These are phyloP conservation scores for Mythimna ferrago DNA, from an alignment of 2,888 invertebrate species.

Conservation along the genomic window DNA sequence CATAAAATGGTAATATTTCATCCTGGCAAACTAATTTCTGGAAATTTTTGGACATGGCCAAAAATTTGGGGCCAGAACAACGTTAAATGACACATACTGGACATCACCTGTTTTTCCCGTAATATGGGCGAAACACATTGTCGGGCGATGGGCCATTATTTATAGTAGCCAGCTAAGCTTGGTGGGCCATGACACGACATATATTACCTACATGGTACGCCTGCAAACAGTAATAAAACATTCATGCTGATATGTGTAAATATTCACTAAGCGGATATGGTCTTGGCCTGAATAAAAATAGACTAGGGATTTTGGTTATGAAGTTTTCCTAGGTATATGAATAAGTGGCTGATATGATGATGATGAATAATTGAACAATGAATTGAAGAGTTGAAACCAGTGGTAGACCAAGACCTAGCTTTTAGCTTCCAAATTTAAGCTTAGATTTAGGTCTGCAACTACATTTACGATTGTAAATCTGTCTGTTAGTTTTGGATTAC, in stretches of 20 bases:
- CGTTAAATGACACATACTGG: conserved; percentile 29
- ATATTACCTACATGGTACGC: conserved; percentile 46
- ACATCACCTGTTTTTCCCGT: conserved; percentile 34
- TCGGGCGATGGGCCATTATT: conserved; percentile 43
- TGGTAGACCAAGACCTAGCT: too few relatives aligned
- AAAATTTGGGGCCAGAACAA: conserved; percentile 3
- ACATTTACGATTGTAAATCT: too few relatives aligned
- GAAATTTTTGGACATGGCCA: conserved; percentile 1
- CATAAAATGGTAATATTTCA: conserved; percentile 9
- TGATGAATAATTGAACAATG: too few relatives aligned
- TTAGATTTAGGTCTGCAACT: too few relatives aligned
- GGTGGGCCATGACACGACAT: conserved; percentile 41
- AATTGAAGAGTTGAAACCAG: too few relatives aligned
- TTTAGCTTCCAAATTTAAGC: too few relatives aligned
- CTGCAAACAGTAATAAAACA: conserved; percentile 44
- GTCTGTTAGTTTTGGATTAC: too few relatives aligned
- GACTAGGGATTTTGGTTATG: neutral
- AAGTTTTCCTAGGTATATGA: neutral
- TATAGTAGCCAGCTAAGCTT: conserved; percentile 48
- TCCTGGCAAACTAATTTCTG: conserved; percentile 14
- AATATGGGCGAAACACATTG: conserved; percentile 44
- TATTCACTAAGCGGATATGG: conserved; percentile 29
- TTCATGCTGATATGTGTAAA: conserved; percentile 42
- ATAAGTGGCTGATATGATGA: too few relatives aligned
- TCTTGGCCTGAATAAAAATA: neutral